These are phyloP conservation scores for Aphodius granarius DNA, from an alignment of 2,888 invertebrate species.

Conservation along the genomic window DNA sequence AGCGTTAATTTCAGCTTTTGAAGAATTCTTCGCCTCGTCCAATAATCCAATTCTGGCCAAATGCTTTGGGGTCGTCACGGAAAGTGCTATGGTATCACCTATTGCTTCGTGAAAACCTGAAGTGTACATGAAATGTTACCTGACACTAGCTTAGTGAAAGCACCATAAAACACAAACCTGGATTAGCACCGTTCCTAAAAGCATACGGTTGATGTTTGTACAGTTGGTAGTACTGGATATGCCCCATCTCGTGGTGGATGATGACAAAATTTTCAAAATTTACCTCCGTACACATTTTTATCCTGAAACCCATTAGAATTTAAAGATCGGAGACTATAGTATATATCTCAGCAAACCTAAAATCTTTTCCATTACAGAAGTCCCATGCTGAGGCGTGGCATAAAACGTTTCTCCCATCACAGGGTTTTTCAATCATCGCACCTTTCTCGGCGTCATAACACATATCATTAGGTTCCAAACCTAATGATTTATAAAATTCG, in stretches of 20 bases:
- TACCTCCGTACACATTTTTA: constrained; percentile 64
- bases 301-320: constrained; percentile 48
- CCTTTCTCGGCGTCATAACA: constrained; percentile 57
- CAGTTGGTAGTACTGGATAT: constrained; percentile 66
- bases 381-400: constrained; percentile 74
- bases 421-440: constrained; percentile 62
- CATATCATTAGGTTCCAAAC: constrained; percentile 62
- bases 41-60: constrained; percentile 54
- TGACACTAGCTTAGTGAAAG: no score
- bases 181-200: constrained; percentile 59
- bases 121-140: no score
- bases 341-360: constrained; percentile 55
- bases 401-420: constrained; percentile 58
- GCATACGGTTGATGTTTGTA: constrained; percentile 60
- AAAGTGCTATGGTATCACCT: constrained; percentile 64
- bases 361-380: constrained; percentile 67
- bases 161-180: constrained; percentile 56
- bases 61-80: constrained; percentile 59
- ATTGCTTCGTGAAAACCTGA: constrained; percentile 63
- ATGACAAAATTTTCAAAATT: constrained; percentile 63
- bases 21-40: constrained; percentile 37
- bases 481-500: constrained; percentile 62
- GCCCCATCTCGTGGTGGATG: constrained; percentile 75
- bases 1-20: constrained; percentile 54
- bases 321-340: not conserved